phyloP scores from a whole-genome alignment of 2,888 invertebrate species.

The Calliphora vomitoria region DNA sequence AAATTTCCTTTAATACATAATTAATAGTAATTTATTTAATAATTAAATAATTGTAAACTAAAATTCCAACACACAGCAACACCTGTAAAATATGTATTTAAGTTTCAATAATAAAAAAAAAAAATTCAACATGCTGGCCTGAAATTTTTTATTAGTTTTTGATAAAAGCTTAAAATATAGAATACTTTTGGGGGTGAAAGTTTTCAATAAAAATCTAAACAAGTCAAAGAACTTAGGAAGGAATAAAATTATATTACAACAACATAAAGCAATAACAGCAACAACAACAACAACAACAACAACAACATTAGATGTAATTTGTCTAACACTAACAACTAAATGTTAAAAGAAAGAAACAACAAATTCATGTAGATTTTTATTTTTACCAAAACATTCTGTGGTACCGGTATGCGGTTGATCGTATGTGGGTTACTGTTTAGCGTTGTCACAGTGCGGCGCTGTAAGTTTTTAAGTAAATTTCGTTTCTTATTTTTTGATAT shows the following conservation, averaged over 20 bases:
- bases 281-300: slow-evolving; percentile 40
- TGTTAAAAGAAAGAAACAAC: slow-evolving; percentile 45
- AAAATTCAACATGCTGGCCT: slow-evolving; percentile 42
- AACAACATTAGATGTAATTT: slow-evolving; percentile 22
- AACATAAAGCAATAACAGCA: slow-evolving; percentile 74
- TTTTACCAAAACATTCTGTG: slow-evolving; percentile 85
- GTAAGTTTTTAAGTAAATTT: slow-evolving; percentile 82
- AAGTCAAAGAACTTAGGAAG: neutral
- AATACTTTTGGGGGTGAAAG: slow-evolving; percentile 43
- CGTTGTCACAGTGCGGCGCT: slow-evolving; percentile 85
- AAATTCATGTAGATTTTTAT: slow-evolving; percentile 59
- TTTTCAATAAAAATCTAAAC: neutral
- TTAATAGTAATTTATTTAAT: slow-evolving; percentile 43
- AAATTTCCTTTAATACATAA: slow-evolving; percentile 61
- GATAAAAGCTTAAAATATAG: slow-evolving; percentile 19
- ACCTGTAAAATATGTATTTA: slow-evolving; percentile 70
- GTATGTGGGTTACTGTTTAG: slow-evolving; percentile 85
- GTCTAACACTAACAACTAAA: slow-evolving; percentile 38
- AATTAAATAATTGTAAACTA: slow-evolving; percentile 63
- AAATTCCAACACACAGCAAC: slow-evolving; percentile 76
- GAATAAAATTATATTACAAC: slow-evolving; percentile 7
- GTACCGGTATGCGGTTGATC: slow-evolving; percentile 85
- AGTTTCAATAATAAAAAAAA: slow-evolving; percentile 43
- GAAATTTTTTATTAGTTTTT: slow-evolving; percentile 23
- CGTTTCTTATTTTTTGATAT: slow-evolving; percentile 75